Base-by-base conservation (phyloP, 2,888 invertebrate genomes). In the Meloe dianella region DNA sequence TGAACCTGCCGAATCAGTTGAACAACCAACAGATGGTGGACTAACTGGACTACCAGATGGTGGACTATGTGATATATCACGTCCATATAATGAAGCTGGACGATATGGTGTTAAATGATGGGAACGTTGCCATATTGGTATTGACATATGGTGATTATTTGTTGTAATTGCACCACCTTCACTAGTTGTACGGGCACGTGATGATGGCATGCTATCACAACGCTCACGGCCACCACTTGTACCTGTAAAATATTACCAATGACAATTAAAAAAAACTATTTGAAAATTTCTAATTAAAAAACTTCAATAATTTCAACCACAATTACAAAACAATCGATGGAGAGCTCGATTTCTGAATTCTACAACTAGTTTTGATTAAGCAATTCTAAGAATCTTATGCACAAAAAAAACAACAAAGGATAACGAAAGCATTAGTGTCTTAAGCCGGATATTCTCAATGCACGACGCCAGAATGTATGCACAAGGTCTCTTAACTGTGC, bases 121-220 rank as follows among this genome's bases (percentile, higher is more conserved):
- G 80, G 69, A 85, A 78, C 61, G 85, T 83, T 74, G 80, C 73
- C 47, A 47, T 47, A 47, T 47, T 20, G 47, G 64, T 56, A 71
- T 75, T 57, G 71, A 73, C 51, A 78, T 77, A 57, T 76, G 47
- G 9, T 47, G 47, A 47, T 47, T 47, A 47, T 20, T 47, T 47
- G 20, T 47, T 47, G 20, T 79, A 63, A 77, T 75, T 78, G 47
- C 20, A 47, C 47, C 47, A 47, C 89, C 87, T 78, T 91, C 91
- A 76, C 89, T 90, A 56, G 87, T 86, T 14, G 90, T 89, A 41
- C 91, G 87, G 41, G 91, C 88, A 68, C 93, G 86, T 14, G 92
- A 89, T 3, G 93, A 89, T 3, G 93, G 94, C 87, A 95, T 89
- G 79, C 93, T 94, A 82, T 94, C 94, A 82, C 93, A 92, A 66